Evolutionary conservation across 1,140 invertebrate species (phyloP).

Genomic region (Papilio dardanus): DNA sequence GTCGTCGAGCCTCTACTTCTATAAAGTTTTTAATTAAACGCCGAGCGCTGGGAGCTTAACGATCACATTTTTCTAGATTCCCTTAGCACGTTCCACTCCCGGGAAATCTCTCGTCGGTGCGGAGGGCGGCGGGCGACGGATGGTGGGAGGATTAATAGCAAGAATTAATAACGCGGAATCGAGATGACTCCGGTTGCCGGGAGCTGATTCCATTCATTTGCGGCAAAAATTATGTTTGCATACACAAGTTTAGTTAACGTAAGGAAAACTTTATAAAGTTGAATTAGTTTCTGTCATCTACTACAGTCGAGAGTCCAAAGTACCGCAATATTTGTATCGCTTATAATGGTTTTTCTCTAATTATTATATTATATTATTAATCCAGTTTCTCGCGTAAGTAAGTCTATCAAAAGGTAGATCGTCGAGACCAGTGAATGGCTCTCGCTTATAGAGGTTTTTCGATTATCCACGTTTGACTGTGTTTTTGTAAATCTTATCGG

Average conservation of each 20-base stretch:
- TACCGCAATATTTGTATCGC: too few species aligned
- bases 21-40: conserved; percentile 79
- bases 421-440: too few species aligned
- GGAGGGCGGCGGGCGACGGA: conserved; percentile 34
- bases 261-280: background rate
- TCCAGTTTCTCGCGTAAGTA: too few species aligned
- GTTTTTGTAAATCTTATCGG: too few species aligned
- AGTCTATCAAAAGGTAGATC: too few species aligned
- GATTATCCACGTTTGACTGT: too few species aligned
- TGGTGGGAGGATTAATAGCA: conserved; percentile 65
- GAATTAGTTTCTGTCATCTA: background rate
- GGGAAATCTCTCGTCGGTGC: conserved; percentile 63
- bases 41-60: conserved; percentile 63
- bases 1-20: conserved; percentile 56
- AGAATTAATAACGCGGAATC: conserved; percentile 72
- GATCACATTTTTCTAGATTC: conserved; percentile 74
- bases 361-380: too few species aligned
- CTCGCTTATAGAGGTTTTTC: too few species aligned
- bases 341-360: too few species aligned
- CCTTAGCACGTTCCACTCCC: conserved; percentile 55
- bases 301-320: too few species aligned
- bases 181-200: conserved; percentile 40
- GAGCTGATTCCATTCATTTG: conserved; percentile 47
- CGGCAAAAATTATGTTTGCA: conserved; percentile 47
- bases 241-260: conserved; percentile 30